A percentile compares a stretch with the other conserved stretches of the same genome.
Conservation (phyloP, 2,113 vertebrate species). For the Alectura lathami region DNA sequence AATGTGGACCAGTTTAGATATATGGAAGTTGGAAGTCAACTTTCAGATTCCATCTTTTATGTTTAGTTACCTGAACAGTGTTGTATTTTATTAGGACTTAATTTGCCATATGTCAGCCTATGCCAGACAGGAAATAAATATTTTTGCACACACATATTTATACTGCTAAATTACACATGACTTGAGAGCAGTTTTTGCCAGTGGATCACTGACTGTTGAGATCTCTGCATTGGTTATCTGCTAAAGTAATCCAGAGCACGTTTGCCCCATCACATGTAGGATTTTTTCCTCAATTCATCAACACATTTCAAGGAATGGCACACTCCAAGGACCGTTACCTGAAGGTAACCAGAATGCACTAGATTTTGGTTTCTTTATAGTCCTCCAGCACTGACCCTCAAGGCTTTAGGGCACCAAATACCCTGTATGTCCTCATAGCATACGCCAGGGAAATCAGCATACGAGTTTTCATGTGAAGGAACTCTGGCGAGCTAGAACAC, state of each 20-base stretch:
- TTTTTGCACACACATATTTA: not conserved
- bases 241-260: not conserved
- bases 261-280: not conserved
- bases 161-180: not conserved
- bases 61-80: not conserved
- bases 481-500: not conserved
- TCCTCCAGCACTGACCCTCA: not conserved
- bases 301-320: rapidly evolving
- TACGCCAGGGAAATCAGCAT: not conserved
- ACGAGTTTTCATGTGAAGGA: not conserved
- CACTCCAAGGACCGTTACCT: not conserved
- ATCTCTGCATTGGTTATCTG: not conserved
- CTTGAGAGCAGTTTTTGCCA: not conserved
- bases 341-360: not conserved
- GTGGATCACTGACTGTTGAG: not conserved
- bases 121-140: not conserved
- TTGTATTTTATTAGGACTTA: not conserved
- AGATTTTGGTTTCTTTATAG: not conserved
- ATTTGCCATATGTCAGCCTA: not conserved
- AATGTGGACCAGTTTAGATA: not conserved
- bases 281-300: not conserved
- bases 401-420: not conserved
- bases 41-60: not conserved
- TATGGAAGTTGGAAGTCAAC: not conserved
- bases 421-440: not conserved